Evolutionary conservation across 2,113 vertebrate species (phyloP), one percentile per base, ranked within the genome.

Genomic region (Lophochroa leadbeateri): DNA sequence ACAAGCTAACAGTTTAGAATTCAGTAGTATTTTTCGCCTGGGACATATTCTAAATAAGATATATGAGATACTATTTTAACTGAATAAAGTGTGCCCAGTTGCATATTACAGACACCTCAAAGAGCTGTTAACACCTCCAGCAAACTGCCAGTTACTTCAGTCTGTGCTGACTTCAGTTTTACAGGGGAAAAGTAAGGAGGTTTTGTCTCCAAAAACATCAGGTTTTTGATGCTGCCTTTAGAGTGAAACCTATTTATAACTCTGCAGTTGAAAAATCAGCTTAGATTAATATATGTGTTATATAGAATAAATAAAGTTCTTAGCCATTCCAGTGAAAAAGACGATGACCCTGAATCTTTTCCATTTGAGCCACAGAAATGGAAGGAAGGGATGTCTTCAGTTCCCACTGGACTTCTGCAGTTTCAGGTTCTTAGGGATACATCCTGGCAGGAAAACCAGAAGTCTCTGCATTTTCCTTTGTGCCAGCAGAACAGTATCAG

Each of bases 51-150:
- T 78, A 78, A 93, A 67, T 81, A 76, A 88, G 86, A 91, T 55
- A 77, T 11, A 68, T 14, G 65, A 86, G 31, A 87, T 3, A 58
- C 25, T 86, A 39, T 80, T 82, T 77, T 74, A 95, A 82, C 47
- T 3, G 6, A 72, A 52, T 77, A 41, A 87, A 80, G 47, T 27
- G 24, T 37, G 83, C 29, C 23, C 39, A 84, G 6, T 64, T 53
- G 50, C 33, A 6, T 24, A 71, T 77, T 77, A 69, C 46, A 85
- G 53, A 82, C 44, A 70, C 29, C 90, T 85, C 78, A 21, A 79
- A 87, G 44, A 61, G 29, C 65, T 87, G 50, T 91, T 91, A 89
- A 64, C 80, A 86, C 78, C 78, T 92, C 77, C 89, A 91, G 37
- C 63, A 89, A 90, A 79, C 24, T 82, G 75, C 25, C 46, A 61